Conservation (phyloP, 2,888 invertebrate genomes). For the Synanthedon formicaeformis region DNA sequence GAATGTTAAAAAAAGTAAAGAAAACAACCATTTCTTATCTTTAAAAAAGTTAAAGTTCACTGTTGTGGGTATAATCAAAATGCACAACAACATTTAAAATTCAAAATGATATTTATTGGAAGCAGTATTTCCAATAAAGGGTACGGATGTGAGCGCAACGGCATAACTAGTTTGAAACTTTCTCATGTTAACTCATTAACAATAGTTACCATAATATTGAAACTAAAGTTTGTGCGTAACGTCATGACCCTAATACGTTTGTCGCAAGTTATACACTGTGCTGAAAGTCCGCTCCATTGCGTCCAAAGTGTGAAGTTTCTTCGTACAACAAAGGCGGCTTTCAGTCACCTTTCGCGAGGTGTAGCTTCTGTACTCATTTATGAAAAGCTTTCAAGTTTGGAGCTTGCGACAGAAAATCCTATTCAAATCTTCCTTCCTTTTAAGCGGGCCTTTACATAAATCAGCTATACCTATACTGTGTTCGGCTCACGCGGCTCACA, state of each 20-base stretch:
- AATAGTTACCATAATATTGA: neutral
- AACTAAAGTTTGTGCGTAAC: neutral
- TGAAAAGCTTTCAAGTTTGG: constrained; percentile 61
- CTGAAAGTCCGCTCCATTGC: constrained; percentile 22
- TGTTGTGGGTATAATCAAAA: too few relatives aligned
- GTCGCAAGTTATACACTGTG: constrained; percentile 1
- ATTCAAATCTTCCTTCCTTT: constrained; percentile 56
- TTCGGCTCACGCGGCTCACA: constrained; percentile 20
- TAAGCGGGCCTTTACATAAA: constrained; percentile 51
- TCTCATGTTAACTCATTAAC: neutral
- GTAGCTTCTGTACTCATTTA: constrained; percentile 48
- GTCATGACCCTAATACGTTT: neutral
- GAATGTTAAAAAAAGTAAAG: too few relatives aligned
- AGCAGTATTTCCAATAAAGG: neutral
- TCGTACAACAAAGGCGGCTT: constrained; percentile 37
- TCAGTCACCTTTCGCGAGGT: constrained; percentile 46
- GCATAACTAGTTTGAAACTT: neutral
- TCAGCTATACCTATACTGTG: constrained; percentile 49
- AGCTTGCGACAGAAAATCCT: constrained; percentile 34
- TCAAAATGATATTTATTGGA: too few relatives aligned
- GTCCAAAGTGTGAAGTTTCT: constrained; percentile 28
- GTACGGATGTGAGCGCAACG: neutral
- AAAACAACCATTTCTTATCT: too few relatives aligned
- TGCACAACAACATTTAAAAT: too few relatives aligned
- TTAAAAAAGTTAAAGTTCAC: too few relatives aligned